Evolutionary conservation across 2,113 vertebrate genomes (phyloP).

Genomic region (Tyto alba): DNA sequence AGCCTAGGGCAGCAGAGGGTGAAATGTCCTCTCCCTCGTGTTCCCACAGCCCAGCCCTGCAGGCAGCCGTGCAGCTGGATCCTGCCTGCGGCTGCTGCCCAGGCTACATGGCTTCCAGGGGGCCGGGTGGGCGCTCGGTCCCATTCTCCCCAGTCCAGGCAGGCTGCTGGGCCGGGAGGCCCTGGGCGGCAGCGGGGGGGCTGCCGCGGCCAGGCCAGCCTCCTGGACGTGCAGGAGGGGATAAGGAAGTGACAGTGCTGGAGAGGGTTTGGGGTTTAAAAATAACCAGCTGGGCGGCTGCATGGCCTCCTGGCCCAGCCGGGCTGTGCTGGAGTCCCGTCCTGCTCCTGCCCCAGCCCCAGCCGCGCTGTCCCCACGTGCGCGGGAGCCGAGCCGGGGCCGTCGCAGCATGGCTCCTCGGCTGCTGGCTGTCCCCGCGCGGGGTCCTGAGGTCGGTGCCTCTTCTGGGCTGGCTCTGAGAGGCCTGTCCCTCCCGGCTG

Average conservation of each 20-base stretch:
- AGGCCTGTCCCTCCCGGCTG: not conserved
- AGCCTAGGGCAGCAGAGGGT: not conserved
- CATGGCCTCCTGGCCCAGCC: not conserved
- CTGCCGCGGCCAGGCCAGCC: fast-evolving
- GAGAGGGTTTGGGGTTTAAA: not conserved
- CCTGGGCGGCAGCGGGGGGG: not conserved
- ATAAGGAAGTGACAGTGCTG: not conserved
- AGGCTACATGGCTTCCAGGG: not conserved
- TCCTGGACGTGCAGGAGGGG: not conserved
- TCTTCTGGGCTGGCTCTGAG: not conserved
- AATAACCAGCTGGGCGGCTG: not conserved
- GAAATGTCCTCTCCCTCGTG: not conserved
- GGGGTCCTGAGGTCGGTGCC: not conserved
- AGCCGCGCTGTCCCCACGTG: not conserved
- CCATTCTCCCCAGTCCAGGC: not conserved
- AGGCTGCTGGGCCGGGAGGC: not conserved
- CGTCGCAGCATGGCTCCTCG: fast-evolving
- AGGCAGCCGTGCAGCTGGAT: not conserved
- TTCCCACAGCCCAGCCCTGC: not conserved
- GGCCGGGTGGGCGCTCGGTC: not conserved
- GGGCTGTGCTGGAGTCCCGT: not conserved
- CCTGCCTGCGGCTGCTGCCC: not conserved
- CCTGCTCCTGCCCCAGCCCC: not conserved
- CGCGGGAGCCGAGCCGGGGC: not conserved
- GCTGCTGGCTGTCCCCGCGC: not conserved